Evolutionary conservation across 1,140 invertebrate genomes (phyloP).

Genomic region (Bombus affinis): DNA sequence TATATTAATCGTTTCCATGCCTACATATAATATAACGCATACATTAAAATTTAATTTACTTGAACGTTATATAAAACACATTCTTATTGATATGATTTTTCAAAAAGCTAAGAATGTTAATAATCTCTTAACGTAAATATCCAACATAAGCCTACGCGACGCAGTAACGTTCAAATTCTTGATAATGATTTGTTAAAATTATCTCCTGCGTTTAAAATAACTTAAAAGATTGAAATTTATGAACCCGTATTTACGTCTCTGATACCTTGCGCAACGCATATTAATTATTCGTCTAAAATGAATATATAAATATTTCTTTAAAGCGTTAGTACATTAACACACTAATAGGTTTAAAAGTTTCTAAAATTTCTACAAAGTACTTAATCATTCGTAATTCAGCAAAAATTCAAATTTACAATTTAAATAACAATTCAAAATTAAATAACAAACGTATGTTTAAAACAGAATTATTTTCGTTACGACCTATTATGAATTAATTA

Average conservation of each 20-base stretch:
- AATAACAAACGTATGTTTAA: neutral
- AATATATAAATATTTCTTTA: too few species aligned
- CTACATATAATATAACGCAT: neutral
- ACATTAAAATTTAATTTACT: neutral
- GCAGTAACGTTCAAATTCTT: neutral
- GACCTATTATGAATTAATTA: neutral
- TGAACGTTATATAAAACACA: neutral
- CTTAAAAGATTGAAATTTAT: neutral
- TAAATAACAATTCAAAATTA: too few species aligned
- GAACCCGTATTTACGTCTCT: neutral
- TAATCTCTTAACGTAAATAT: neutral
- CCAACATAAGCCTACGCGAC: neutral
- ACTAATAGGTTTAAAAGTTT: too few species aligned
- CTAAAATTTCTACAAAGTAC: too few species aligned
- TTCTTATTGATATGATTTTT: neutral
- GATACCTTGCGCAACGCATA: neutral
- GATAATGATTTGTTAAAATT: slow-evolving; percentile 15
- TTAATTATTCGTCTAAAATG: neutral
- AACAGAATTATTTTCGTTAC: neutral
- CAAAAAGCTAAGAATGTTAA: neutral
- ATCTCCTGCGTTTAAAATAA: neutral
- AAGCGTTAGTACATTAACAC: too few species aligned
- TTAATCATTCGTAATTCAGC: too few species aligned
- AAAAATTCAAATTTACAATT: neutral
- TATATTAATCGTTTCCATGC: too few species aligned